Percentiles rank a stretch among this genome's conserved stretches.
Conservation (phyloP, 2,797 vertebrate genomes). For the Xenops minutus region DNA sequence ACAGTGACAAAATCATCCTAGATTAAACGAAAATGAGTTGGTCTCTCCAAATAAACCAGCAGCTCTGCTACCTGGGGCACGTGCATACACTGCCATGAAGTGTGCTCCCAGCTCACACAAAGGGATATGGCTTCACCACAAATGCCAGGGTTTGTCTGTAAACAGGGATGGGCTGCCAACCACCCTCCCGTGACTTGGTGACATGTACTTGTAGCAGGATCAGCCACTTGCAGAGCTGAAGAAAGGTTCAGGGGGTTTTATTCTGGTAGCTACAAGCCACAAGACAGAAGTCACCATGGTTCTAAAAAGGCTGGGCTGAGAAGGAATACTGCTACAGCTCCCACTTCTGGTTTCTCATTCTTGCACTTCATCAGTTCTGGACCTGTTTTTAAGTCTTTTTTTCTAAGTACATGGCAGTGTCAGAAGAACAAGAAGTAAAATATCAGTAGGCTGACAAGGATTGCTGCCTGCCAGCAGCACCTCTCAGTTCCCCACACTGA, state of each 20-base stretch:
- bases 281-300: neutral
- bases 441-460: neutral
- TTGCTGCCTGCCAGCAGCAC: neutral
- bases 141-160: neutral
- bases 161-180: rapidly evolving
- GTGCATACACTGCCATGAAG: neutral
- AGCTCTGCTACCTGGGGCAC: neutral
- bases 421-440: neutral
- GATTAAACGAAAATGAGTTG: neutral
- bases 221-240: neutral
- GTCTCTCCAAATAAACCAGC: neutral
- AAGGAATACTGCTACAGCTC: neutral
- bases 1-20: neutral
- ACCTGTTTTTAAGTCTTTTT: neutral
- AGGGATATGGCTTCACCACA: neutral
- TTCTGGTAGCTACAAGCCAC: neutral
- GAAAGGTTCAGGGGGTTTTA: neutral
- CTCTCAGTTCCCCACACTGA: neutral
- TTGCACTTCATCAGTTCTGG: neutral
- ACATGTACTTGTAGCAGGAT: neutral
- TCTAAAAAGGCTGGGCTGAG: neutral
- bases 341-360: neutral
- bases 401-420: neutral
- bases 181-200: neutral
- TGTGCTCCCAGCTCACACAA: rapidly evolving